Evolutionary conservation across 2,888 invertebrate genomes (phyloP).

Genomic region (Hoplodrina ambigua): DNA sequence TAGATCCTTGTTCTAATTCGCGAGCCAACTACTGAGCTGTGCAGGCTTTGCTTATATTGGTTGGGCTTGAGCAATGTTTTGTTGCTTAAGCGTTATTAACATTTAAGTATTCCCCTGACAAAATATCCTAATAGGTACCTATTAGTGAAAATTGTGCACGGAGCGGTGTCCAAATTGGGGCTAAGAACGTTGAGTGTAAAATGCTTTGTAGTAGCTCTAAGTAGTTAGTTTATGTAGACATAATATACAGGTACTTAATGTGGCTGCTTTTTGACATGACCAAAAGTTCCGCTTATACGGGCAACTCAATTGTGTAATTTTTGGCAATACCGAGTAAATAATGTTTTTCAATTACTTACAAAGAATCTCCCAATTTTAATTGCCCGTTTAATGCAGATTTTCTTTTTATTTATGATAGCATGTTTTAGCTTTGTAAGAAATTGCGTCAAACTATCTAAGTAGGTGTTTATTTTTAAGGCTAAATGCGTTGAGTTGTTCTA

Average conservation of each 20-base stretch:
- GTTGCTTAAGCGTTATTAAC: neutral
- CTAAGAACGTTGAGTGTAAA: conserved; percentile 24
- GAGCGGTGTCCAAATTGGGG: conserved; percentile 5
- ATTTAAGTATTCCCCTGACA: conserved; percentile 26
- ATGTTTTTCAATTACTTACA: neutral
- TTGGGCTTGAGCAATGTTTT: neutral
- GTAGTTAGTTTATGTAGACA: conserved; percentile 46
- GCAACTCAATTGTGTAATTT: neutral
- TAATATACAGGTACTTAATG: conserved; percentile 50
- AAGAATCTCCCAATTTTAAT: neutral
- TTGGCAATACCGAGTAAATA: neutral
- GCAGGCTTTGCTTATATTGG: neutral
- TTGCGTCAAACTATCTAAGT: neutral
- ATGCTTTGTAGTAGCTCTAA: conserved; percentile 37
- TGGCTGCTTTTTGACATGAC: conserved; percentile 24
- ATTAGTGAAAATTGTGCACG: conserved; percentile 20
- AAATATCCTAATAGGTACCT: conserved; percentile 6
- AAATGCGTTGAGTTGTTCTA: conserved; percentile 10
- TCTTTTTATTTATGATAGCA: conserved; percentile 13
- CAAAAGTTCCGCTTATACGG: neutral
- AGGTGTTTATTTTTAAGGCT: neutral
- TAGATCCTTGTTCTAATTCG: too few species aligned
- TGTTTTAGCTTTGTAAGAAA: conserved; percentile 34
- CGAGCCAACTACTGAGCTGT: neutral
- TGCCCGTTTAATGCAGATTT: neutral